Evolutionary conservation across 2,888 invertebrate species (phyloP).

Genomic region (Eumacrocentrus americanus): DNA sequence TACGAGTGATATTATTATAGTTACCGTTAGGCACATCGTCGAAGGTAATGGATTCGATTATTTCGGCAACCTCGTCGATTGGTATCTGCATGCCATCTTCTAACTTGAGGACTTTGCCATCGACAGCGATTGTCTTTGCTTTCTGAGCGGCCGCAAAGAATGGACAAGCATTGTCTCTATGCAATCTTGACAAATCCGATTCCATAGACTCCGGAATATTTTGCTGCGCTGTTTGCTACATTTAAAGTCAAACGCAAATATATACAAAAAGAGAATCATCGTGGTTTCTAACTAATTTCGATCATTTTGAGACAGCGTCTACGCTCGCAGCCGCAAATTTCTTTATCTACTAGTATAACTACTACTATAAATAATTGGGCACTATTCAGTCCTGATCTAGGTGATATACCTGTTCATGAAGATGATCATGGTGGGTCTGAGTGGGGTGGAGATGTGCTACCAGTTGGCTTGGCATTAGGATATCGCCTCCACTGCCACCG

Average conservation of each 20-base stretch:
- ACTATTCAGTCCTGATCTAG: background rate
- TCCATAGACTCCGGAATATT: constrained; percentile 46
- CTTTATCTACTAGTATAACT: too few relatives aligned
- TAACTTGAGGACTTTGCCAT: constrained; percentile 50
- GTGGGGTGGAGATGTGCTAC: constrained; percentile 67
- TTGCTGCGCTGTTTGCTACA: constrained; percentile 45
- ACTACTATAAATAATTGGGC: too few relatives aligned
- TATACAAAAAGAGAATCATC: constrained; percentile 17
- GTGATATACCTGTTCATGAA: constrained; percentile 50
- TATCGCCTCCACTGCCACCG: constrained; percentile 47
- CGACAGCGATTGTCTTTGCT: constrained; percentile 46
- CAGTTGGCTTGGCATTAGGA: constrained; percentile 65
- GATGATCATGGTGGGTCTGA: constrained; percentile 47
- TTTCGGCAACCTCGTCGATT: constrained; percentile 57
- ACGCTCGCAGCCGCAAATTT: too few relatives aligned
- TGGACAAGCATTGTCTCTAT: constrained; percentile 51
- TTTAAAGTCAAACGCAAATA: constrained; percentile 24
- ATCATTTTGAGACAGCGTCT: too few relatives aligned
- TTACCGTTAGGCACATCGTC: constrained; percentile 64
- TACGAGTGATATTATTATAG: constrained; percentile 17
- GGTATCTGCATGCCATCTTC: constrained; percentile 58
- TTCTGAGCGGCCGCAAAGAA: constrained; percentile 50
- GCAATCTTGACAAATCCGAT: constrained; percentile 49
- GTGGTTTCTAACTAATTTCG: too few relatives aligned
- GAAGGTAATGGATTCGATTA: constrained; percentile 64